Conservation (phyloP, 2,797 vertebrate genomes). For the Sternarchorhynchus goeldii region DNA sequence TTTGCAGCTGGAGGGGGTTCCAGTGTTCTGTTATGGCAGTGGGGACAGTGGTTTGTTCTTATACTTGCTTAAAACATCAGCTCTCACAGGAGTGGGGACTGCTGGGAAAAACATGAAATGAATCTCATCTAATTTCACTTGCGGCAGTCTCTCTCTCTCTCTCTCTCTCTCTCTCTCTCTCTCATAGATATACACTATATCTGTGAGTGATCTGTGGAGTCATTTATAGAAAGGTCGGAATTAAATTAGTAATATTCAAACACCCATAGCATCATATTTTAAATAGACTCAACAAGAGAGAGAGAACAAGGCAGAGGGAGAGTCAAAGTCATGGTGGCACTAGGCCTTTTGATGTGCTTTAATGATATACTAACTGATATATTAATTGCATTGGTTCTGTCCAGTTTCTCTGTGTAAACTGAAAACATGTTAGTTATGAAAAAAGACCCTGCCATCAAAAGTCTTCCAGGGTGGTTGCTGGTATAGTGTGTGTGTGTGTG, state of each 20-base stretch:
- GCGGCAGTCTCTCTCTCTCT: slow-evolving; percentile 66
- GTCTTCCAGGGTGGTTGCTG: slow-evolving; percentile 35
- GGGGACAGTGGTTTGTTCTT: slow-evolving; percentile 55
- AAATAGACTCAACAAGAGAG: not conserved
- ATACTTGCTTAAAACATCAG: slow-evolving; percentile 47
- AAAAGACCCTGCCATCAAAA: slow-evolving; percentile 56
- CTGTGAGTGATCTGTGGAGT: slow-evolving; percentile 50
- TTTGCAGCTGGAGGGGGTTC: not conserved
- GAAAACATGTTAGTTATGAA: slow-evolving; percentile 61
- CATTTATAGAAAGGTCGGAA: slow-evolving; percentile 74
- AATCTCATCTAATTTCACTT: slow-evolving; percentile 64
- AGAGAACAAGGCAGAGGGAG: not conserved
- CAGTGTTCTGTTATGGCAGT: not conserved
- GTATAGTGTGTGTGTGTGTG: slow-evolving; percentile 2
- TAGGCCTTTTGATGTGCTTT: slow-evolving; percentile 41
- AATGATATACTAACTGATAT: too few relatives aligned
- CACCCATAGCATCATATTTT: slow-evolving; percentile 61
- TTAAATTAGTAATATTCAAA: slow-evolving; percentile 67
- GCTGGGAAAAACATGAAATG: slow-evolving; percentile 58
- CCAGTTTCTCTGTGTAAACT: not conserved
- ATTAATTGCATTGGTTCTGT: not conserved
- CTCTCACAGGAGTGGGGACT: slow-evolving; percentile 58
- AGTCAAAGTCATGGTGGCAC: slow-evolving; percentile 43
- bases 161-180: slow-evolving; percentile 54
- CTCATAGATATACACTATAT: slow-evolving; percentile 52